Evolutionary conservation across 1,140 invertebrate genomes (phyloP).

Genomic region (Periplaneta americana): DNA sequence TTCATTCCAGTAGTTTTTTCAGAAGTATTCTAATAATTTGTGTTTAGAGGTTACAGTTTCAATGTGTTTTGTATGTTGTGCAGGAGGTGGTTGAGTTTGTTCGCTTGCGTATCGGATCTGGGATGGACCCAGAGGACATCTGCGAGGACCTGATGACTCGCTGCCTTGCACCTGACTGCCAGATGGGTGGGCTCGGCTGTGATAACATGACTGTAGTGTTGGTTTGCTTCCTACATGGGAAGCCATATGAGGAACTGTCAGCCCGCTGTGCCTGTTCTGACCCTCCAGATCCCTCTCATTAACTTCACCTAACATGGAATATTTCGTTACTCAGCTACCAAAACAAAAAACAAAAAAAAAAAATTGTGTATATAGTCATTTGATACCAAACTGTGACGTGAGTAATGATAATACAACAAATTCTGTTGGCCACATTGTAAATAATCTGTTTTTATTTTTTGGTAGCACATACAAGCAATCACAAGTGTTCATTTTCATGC

Average conservation of each 20-base stretch:
- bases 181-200: slow-evolving; percentile 93
- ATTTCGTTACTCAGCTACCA: background rate
- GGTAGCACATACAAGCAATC: background rate
- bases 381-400: background rate
- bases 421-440: background rate
- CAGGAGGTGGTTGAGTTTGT: slow-evolving; percentile 91
- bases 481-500: background rate
- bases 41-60: too few relatives aligned
- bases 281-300: background rate
- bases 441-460: background rate
- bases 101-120: slow-evolving; percentile 67
- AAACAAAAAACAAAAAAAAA: background rate
- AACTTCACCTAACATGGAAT: too few relatives aligned
- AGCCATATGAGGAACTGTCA: slow-evolving; percentile 65
- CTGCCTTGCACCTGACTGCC: slow-evolving; percentile 92
- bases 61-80: background rate
- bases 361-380: background rate
- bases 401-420: too few relatives aligned
- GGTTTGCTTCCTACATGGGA: slow-evolving; percentile 71
- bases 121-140: slow-evolving; percentile 86
- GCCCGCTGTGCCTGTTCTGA: slow-evolving; percentile 32
- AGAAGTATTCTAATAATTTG: too few relatives aligned
- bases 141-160: slow-evolving; percentile 93
- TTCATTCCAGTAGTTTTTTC: too few relatives aligned
- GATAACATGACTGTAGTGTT: slow-evolving; percentile 98